These are phyloP conservation scores for Busseola fusca DNA, from an alignment of 2,888 invertebrate genomes.

Conservation along the genomic window DNA sequence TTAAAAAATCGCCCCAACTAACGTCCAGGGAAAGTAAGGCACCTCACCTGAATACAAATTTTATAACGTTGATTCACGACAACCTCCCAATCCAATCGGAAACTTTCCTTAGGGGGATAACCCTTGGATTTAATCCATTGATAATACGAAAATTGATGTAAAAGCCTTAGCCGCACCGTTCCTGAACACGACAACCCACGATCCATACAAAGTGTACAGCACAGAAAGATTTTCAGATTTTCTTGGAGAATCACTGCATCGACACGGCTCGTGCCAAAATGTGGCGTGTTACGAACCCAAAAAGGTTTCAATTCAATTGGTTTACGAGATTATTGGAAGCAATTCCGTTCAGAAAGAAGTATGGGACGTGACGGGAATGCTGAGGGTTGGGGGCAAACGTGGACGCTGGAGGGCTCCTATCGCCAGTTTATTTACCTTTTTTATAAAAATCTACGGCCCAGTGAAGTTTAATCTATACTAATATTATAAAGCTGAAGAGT, in stretches of 20 bases:
- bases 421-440: slow-evolving; percentile 80
- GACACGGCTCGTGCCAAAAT: slow-evolving; percentile 74
- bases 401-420: slow-evolving; percentile 67
- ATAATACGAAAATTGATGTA: slow-evolving; percentile 89
- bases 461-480: slow-evolving; percentile 55
- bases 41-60: slow-evolving; percentile 86
- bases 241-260: slow-evolving; percentile 80
- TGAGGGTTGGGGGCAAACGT: slow-evolving; percentile 71
- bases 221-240: slow-evolving; percentile 80
- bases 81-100: slow-evolving; percentile 83
- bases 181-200: slow-evolving; percentile 72
- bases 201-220: slow-evolving; percentile 82
- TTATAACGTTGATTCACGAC: slow-evolving; percentile 86
- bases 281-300: slow-evolving; percentile 77
- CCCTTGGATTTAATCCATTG: slow-evolving; percentile 87
- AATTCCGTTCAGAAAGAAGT: slow-evolving; percentile 88
- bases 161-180: slow-evolving; percentile 79
- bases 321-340: slow-evolving; percentile 81
- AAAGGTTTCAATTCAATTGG: slow-evolving; percentile 85
- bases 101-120: slow-evolving; percentile 82
- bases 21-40: slow-evolving; percentile 79
- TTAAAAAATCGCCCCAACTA: slow-evolving; percentile 79
- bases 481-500: no score
- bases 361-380: slow-evolving; percentile 82
- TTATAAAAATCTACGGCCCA: slow-evolving; percentile 54